These are phyloP conservation scores for Pachypanchax playfairii DNA, from an alignment of 2,113 vertebrate genomes.

Conservation along the genomic window DNA sequence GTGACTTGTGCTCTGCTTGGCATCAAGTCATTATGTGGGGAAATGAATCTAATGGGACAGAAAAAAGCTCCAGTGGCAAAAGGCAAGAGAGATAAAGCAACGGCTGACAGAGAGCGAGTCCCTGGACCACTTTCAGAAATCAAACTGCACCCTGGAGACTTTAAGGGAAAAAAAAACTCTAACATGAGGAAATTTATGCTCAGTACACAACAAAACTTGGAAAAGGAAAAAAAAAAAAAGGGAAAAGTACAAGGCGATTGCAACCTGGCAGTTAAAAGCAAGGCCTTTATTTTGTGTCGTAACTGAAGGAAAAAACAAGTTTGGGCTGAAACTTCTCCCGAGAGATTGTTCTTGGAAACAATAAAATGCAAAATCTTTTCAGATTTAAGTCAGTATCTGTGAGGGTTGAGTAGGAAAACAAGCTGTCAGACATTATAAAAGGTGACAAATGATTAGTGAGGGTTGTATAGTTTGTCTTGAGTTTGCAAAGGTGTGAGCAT, in stretches of 20 bases:
- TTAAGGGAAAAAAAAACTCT: slow-evolving; percentile 32
- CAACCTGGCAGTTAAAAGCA: slow-evolving; percentile 33
- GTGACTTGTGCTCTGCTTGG: slow-evolving; percentile 83
- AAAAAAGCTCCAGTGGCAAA: slow-evolving; percentile 8
- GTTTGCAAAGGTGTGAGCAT: slow-evolving; percentile 25
- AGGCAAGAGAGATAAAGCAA: slow-evolving; percentile 55
- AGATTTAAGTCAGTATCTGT: slow-evolving; percentile 32
- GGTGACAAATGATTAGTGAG: slow-evolving; percentile 49
- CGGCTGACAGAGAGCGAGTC: slow-evolving; percentile 39
- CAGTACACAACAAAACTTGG: slow-evolving; percentile 5
- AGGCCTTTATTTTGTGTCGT: slow-evolving; percentile 37
- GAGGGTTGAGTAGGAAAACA: slow-evolving; percentile 46
- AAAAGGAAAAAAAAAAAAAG: slow-evolving; percentile 4
- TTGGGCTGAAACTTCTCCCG: slow-evolving; percentile 18
- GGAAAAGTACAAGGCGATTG: slow-evolving; percentile 8
- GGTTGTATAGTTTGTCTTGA: slow-evolving; percentile 19
- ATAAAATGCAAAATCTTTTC: slow-evolving; percentile 1
- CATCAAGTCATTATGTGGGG: slow-evolving; percentile 30
- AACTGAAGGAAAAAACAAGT: slow-evolving; percentile 35
- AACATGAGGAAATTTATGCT: slow-evolving; percentile 29
- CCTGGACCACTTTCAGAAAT: slow-evolving; percentile 59
- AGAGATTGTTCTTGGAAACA: slow-evolving; percentile 9
- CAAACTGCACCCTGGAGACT: slow-evolving; percentile 55
- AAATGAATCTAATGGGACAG: slow-evolving; percentile 34
- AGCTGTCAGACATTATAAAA: slow-evolving; percentile 53